Conservation (phyloP, 2,888 invertebrate species). For the Palloptera scutellata region DNA sequence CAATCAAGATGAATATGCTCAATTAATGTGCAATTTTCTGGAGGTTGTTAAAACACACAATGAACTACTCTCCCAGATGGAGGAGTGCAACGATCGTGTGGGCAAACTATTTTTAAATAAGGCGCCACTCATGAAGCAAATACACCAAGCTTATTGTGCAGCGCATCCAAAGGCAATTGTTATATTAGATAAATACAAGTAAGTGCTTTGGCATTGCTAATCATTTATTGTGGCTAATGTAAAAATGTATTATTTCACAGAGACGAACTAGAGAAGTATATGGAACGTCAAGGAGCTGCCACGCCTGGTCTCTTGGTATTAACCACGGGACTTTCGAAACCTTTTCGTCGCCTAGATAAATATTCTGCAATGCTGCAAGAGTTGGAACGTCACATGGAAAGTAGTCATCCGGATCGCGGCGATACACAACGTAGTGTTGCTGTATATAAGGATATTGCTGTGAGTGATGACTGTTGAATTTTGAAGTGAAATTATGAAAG, state of each 20-base stretch:
- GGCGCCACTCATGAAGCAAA: constrained; percentile 81
- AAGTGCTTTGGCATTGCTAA: constrained; percentile 55
- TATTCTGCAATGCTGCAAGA: constrained; percentile 95
- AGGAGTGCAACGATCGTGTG: constrained; percentile 83
- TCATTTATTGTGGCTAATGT: background rate
- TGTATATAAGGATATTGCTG: constrained; percentile 94
- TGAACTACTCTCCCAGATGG: constrained; percentile 78
- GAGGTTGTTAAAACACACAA: constrained; percentile 88
- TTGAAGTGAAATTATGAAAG: background rate
- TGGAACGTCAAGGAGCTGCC: constrained; percentile 87
- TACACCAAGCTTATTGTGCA: constrained; percentile 89
- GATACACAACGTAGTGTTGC: constrained; percentile 95
- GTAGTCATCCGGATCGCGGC: constrained; percentile 93
- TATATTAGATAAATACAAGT: constrained; percentile 93
- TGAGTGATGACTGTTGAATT: constrained; percentile 65
- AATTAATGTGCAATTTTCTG: constrained; percentile 86
- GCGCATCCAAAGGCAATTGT: constrained; percentile 95
- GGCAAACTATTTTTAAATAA: constrained; percentile 90
- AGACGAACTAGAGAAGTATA: constrained; percentile 83
- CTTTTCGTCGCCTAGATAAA: constrained; percentile 93
- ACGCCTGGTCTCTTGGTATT: constrained; percentile 87
- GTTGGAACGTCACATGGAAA: constrained; percentile 93
- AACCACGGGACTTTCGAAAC: constrained; percentile 92
- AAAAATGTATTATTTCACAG: constrained; percentile 62
- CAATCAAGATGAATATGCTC: constrained; percentile 83